phyloP scores from a whole-genome alignment of 1,140 invertebrate genomes.

The Acromyrmex echinatior region DNA sequence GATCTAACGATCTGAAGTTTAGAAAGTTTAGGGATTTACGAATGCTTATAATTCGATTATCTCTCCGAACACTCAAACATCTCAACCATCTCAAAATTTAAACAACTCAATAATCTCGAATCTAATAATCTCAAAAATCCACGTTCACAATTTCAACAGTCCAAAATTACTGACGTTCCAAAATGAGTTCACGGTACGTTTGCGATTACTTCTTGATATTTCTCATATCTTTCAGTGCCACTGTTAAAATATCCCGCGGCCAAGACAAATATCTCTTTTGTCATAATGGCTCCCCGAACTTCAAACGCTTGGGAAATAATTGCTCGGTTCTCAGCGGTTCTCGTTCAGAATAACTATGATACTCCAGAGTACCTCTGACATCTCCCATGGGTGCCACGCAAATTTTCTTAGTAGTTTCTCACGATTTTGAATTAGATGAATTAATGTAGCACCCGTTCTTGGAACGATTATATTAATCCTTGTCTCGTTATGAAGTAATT shows the following conservation, averaged over 20 bases:
- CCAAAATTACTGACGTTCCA: background rate
- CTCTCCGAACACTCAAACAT: background rate
- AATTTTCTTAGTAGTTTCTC: conserved; percentile 58
- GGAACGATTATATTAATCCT: conserved; percentile 31
- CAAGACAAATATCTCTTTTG: conserved; percentile 59
- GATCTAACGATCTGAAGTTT: background rate
- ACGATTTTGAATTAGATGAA: conserved; percentile 43
- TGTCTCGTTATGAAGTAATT: conserved; percentile 14
- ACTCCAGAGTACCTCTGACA: conserved; percentile 31
- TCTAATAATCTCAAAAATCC: conserved; percentile 4
- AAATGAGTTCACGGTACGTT: conserved; percentile 2
- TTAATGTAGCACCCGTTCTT: conserved; percentile 21
- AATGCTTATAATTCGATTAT: conserved; percentile 3
- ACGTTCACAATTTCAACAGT: conserved; percentile 7
- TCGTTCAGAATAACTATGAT: conserved; percentile 26
- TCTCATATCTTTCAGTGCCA: background rate
- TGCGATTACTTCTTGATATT: conserved; percentile 33
- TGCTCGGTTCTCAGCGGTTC: conserved; percentile 45
- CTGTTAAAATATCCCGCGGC: conserved; percentile 54
- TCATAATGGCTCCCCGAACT: conserved; percentile 48
- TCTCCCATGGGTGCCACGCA: conserved; percentile 42
- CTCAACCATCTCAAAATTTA: background rate
- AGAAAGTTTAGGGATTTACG: conserved; percentile 25
- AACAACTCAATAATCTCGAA: background rate
- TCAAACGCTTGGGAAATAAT: conserved; percentile 51